Evolutionary conservation across 2,888 invertebrate genomes (phyloP), one percentile per base, ranked within the genome.

Genomic region (Aphrophora alni): DNA sequence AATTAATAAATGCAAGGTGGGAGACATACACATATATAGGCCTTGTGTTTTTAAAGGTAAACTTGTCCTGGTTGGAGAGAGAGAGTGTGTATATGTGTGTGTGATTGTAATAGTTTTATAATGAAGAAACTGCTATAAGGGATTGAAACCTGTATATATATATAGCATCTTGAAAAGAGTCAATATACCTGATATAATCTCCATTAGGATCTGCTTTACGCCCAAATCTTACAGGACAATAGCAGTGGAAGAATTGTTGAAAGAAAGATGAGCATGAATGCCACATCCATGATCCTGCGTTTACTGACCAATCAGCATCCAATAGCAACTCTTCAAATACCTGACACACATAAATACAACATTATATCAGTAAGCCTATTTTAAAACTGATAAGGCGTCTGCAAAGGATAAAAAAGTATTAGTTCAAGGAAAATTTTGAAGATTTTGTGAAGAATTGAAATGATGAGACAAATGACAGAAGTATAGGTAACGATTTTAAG

Each of bases 221-320:
- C 7, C 95, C 95, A 88, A 95, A 95, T 76, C 93, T 91, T 3
- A 95, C 93, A 0, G 95, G 95, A 86, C 95, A 95, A 87, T 95
- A 95, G 87, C 95, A 94, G 86, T 95, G 95, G 86, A 95, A 95
- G 88, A 95, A 95, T 88, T 95, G 95, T 86, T 96, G 95, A 87
- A 95, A 95, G 88, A 95, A 95, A 24, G 95, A 95, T 7, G 95
- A 95, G 87, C 95, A 95, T 0, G 95, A 95, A 7, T 95, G 89
- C 95, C 95, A 95, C 95, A 95, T 95, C 95, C 95, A 96, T 92
- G 93, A 95, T 38, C 95, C 96, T 0, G 95, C 95, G 88, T 95
- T 95, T 33, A 95, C 95, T 7, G 95, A 95, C 95, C 95, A 95
- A 88, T 96, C 95, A 0, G 95, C 95, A 87, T 96, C 96, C 81